These are phyloP conservation scores for Tinea trinotella DNA, from an alignment of 2,888 invertebrate genomes.

Conservation along the genomic window DNA sequence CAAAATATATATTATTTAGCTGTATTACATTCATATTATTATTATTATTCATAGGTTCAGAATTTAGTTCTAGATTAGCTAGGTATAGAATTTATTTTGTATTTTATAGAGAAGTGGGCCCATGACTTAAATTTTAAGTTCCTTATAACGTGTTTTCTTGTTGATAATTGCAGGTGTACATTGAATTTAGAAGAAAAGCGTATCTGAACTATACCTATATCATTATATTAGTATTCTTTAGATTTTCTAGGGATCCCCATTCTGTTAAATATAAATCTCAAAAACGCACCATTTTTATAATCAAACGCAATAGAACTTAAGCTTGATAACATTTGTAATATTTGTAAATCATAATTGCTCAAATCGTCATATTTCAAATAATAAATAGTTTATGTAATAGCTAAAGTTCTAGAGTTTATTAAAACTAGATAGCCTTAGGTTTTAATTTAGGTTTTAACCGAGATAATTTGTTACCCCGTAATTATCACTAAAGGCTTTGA, in stretches of 20 bases:
- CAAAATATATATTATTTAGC: constrained; percentile 3
- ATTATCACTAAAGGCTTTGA: too few species aligned
- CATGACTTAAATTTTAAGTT: constrained; percentile 52
- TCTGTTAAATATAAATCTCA: background rate
- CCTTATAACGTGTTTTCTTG: background rate
- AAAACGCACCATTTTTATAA: background rate
- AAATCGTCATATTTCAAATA: background rate
- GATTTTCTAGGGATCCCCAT: background rate
- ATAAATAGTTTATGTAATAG: background rate
- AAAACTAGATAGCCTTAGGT: background rate
- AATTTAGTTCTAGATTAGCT: constrained; percentile 3
- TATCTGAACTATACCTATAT: background rate
- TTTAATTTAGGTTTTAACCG: background rate
- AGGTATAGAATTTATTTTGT: constrained; percentile 30
- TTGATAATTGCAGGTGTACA: background rate
- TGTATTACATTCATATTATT: too few species aligned
- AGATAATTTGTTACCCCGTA: too few species aligned
- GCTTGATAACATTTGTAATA: background rate
- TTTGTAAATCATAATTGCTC: background rate
- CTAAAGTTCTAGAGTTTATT: background rate
- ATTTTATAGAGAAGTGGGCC: constrained; percentile 64
- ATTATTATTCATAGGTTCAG: background rate
- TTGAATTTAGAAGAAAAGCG: background rate
- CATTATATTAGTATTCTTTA: background rate
- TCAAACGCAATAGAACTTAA: background rate